Evolutionary conservation across 92 coral and sea anemone species (phyloP), one percentile per base, ranked within the genome.

Genomic region (Zoanthus gigantus): DNA sequence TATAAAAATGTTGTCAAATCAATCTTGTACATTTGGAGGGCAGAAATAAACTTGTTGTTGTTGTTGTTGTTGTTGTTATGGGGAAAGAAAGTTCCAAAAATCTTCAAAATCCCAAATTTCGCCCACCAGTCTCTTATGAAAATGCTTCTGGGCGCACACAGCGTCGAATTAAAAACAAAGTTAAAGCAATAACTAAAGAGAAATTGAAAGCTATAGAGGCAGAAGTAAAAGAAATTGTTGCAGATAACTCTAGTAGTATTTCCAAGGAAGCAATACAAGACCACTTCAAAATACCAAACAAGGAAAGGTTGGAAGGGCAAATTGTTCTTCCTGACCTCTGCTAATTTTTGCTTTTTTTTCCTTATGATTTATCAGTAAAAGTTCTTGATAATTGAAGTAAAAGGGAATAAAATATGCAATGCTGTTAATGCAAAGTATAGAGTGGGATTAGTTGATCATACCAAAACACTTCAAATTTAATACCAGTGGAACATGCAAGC

Each of bases 281-380:
- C 52, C 61, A 75, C 79, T 48, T 75, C 79, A 75, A 75, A 48
- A 47, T 47, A 75, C 79, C 52, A 75, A 75, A 48, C 63, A 47
- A 47, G 79, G 79, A 23, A 75, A 75, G 79, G 28, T 61, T 61
- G 5, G 28, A 10, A 61, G 17, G 28, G 17, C 2, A 61, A 4
- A n/a, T 61, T 61, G n/a, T 23, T 23, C 23, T 23, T 61, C 68
- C 17, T 9, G 18, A 0, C 17, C 28, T 61, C 17, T 61, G 68
- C 7, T 61, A 14, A 61, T 1, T 14, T 61, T 15, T 15, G 5
- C 18, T 61, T 14, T 18, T 61, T 13, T 61, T 9, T 15, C 5
- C 7, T 23, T 23, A 23, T 23, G 23, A 23, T 23, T 23, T 23
- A 23, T 23, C 23, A 23, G 23, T 23, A 23, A 61, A 61, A 61